Evolutionary conservation across 2,113 vertebrate genomes (phyloP), one percentile per base, ranked within the genome.

Genomic region (Thymallus thymallus): DNA sequence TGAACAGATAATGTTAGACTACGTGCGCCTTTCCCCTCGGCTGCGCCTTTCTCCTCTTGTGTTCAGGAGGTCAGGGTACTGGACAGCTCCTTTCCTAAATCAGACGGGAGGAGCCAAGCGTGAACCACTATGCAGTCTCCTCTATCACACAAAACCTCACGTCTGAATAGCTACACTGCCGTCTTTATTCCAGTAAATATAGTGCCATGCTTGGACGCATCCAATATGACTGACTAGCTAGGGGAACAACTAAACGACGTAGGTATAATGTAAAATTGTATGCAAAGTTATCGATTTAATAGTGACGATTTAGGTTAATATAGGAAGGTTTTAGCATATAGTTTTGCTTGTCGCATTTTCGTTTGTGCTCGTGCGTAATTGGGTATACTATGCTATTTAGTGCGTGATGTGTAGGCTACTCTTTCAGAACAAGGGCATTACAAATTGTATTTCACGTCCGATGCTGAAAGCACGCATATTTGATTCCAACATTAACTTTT

Each of bases 81-180:
- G 83, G 81, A 76, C 81, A 69, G 48, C 63, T 75, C 72, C 79
- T 72, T 75, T 61, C 70, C 72, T 71, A 13, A 69, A 60, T 62
- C 3, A 56, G 56, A 82, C 82, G 83, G 90, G 89, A 85, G 90
- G 88, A 85, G 90, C 88, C 60, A 18, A 62, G 26, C 61, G 29
- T 80, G 84, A 85, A 87, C 81, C 76, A 35, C n/a, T 69, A 77
- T 82, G 83, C 88, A 79, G 82, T 88, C 81, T 63, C 23, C 23
- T 30, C 62, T 64, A 62, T 22, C 46, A 74, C 79, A 83, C 68
- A 24, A 85, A 69, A 79, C 83, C 26, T 48, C 22, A 82, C 55
- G 61, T 79, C 74, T 22, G 68, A 73, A 66, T 81, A 65, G 45
- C 51, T 72, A 78, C 51, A 48, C 55, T 24, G 72, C 35, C 60